A percentile compares a stretch with the other conserved stretches of the same genome.
These are phyloP conservation scores for Aphrophora alni DNA, from an alignment of 2,888 invertebrate species.

Conservation along the genomic window DNA sequence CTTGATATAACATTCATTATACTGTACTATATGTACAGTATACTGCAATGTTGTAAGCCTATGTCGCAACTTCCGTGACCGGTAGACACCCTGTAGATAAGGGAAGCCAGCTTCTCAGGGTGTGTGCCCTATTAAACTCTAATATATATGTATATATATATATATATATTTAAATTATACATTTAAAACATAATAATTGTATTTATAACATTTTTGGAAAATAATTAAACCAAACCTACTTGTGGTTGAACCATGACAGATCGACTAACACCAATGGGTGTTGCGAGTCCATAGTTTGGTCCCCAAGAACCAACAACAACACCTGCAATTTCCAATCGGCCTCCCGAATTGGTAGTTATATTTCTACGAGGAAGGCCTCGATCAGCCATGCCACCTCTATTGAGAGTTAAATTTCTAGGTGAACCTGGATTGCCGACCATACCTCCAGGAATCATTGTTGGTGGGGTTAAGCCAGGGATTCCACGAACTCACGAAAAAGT, in stretches of 20 bases:
- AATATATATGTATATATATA: no score
- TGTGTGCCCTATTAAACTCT: no score
- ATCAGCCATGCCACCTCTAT: slow-evolving; percentile 15
- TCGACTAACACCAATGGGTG: slow-evolving; percentile 44
- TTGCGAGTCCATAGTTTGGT: slow-evolving; percentile 67
- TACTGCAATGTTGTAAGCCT: no score
- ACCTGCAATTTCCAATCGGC: slow-evolving; percentile 84
- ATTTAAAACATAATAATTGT: no score
- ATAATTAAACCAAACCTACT: slow-evolving; percentile 46
- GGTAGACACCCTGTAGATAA: no score
- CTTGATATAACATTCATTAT: no score
- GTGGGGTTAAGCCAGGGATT: slow-evolving; percentile 14
- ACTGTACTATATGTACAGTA: no score
- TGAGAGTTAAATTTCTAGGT: slow-evolving; percentile 28
- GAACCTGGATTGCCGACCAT: slow-evolving; percentile 31
- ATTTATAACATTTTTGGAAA: no score
- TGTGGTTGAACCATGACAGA: slow-evolving; percentile 49
- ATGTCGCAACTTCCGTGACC: no score
- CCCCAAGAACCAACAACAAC: slow-evolving; percentile 92
- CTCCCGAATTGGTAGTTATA: slow-evolving; percentile 59
- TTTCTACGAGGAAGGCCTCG: slow-evolving; percentile 26
- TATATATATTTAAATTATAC: no score
- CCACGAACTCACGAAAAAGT: no score
- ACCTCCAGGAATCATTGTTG: slow-evolving; percentile 25
- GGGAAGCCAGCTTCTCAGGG: no score